Conservation (phyloP, 53 echinoderm and acorn worm species). For the Mesocentrotus franciscanus region DNA sequence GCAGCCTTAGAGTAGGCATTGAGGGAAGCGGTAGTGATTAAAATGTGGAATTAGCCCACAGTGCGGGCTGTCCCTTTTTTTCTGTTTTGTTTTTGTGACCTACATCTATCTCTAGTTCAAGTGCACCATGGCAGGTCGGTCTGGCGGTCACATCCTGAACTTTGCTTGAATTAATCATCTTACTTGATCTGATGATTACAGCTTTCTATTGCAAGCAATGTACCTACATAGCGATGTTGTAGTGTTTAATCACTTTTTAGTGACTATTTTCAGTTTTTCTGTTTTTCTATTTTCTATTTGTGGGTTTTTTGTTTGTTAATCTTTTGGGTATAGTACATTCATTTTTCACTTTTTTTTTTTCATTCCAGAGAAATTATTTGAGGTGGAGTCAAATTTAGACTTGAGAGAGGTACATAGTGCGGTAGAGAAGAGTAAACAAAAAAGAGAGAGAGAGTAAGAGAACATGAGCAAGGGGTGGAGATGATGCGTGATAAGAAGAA, state of each 20-base stretch:
- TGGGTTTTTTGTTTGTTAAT: not conserved
- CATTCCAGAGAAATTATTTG: not conserved
- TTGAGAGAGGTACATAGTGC: too few relatives aligned
- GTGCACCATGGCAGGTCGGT: not conserved
- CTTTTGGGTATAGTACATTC: not conserved
- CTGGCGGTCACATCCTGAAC: not conserved
- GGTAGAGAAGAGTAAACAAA: too few relatives aligned
- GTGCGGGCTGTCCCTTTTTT: not conserved
- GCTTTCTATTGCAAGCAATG: not conserved
- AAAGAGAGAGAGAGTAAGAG: too few relatives aligned
- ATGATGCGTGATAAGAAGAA: too few relatives aligned
- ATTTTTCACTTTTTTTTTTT: not conserved
- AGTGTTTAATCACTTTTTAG: not conserved
- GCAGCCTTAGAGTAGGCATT: not conserved
- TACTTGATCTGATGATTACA: not conserved
- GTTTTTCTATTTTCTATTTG: too few relatives aligned
- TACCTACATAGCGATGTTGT: not conserved
- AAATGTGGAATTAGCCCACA: slow-evolving; percentile 20
- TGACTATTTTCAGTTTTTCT: not conserved
- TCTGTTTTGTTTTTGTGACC: not conserved
- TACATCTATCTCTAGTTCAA: slow-evolving; percentile 24
- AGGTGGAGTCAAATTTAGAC: not conserved
- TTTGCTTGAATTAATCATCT: not conserved
- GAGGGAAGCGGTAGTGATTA: slow-evolving; percentile 2
- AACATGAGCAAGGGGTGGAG: too few relatives aligned